phyloP scores from a whole-genome alignment of 2,797 vertebrate species.

The Rhadinocentrus ornatus region DNA sequence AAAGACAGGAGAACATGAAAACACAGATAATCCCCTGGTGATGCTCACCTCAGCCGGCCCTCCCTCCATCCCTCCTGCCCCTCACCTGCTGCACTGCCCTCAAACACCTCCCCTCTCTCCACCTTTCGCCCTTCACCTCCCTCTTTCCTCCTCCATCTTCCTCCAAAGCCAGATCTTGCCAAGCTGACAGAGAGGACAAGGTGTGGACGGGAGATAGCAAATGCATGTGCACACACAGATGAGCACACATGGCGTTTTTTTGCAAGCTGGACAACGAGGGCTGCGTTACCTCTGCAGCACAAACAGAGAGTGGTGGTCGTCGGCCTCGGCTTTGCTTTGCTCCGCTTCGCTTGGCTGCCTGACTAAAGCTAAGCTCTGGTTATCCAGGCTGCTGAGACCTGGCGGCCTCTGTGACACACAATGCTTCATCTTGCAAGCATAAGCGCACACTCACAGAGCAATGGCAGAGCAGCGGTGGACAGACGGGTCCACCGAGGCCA shows the following conservation, averaged over 20 bases:
- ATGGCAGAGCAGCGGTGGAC: slow-evolving; percentile 27
- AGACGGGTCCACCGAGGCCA: slow-evolving; percentile 36
- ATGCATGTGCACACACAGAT: slow-evolving; percentile 53
- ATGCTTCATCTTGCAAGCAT: slow-evolving; percentile 33
- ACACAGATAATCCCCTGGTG: slow-evolving; percentile 76
- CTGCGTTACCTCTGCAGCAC: slow-evolving; percentile 58
- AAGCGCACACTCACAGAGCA: slow-evolving; percentile 7
- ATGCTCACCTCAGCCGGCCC: slow-evolving; percentile 65
- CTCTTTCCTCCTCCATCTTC: slow-evolving; percentile 24
- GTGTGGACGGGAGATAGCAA: slow-evolving; percentile 81
- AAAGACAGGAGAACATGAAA: slow-evolving; percentile 80
- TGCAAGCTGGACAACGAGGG: slow-evolving; percentile 58
- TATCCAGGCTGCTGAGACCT: slow-evolving; percentile 73
- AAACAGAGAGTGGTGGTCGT: slow-evolving; percentile 54
- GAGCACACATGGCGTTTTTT: slow-evolving; percentile 65
- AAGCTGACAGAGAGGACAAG: slow-evolving; percentile 80
- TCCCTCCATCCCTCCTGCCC: slow-evolving; percentile 57
- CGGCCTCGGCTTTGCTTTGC: slow-evolving; percentile 66
- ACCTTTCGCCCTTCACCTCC: slow-evolving; percentile 79
- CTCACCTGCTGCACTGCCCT: slow-evolving; percentile 66
- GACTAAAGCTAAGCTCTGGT: slow-evolving; percentile 77
- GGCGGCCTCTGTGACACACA: slow-evolving; percentile 50
- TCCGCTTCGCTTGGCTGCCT: slow-evolving; percentile 74
- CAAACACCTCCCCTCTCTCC: slow-evolving; percentile 60
- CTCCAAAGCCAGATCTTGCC: slow-evolving; percentile 62